Percentiles rank a stretch among this genome's conserved stretches.
phyloP scores from a whole-genome alignment of 2,797 vertebrate species.

The Callimico goeldii region DNA sequence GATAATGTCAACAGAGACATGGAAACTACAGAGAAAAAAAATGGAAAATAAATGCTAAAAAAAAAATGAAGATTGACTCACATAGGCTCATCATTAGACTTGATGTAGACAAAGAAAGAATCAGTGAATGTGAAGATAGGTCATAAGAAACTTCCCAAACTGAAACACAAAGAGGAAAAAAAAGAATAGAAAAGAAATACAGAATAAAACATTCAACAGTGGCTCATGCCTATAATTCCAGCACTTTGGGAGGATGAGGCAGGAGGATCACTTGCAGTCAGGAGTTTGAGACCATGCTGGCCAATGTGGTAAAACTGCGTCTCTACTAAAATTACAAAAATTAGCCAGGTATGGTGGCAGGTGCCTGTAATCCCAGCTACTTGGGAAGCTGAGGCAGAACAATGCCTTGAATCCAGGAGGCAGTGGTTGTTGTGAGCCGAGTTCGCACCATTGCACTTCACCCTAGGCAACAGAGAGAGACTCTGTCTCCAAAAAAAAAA shows the following conservation, averaged over 20 bases:
- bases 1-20: not conserved
- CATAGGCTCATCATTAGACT: not conserved
- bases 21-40: not conserved
- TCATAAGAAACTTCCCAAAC: not conserved
- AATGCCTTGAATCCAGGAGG: not conserved
- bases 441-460: not conserved
- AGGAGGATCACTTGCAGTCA: not conserved
- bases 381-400: not conserved
- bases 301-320: not conserved
- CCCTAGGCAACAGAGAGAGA: not conserved
- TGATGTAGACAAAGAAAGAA: not conserved
- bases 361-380: not conserved
- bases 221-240: not conserved
- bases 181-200: not conserved
- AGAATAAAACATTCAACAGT: not conserved
- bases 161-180: not conserved
- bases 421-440: not conserved
- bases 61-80: not conserved
- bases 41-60: not conserved
- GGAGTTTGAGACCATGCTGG: not conserved
- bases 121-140: not conserved
- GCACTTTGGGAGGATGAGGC: not conserved
- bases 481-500: not conserved
- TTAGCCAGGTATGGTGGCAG: not conserved
- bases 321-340: not conserved